Base-by-base conservation (phyloP, 2,797 vertebrate genomes). In the Iguana delicatissima region DNA sequence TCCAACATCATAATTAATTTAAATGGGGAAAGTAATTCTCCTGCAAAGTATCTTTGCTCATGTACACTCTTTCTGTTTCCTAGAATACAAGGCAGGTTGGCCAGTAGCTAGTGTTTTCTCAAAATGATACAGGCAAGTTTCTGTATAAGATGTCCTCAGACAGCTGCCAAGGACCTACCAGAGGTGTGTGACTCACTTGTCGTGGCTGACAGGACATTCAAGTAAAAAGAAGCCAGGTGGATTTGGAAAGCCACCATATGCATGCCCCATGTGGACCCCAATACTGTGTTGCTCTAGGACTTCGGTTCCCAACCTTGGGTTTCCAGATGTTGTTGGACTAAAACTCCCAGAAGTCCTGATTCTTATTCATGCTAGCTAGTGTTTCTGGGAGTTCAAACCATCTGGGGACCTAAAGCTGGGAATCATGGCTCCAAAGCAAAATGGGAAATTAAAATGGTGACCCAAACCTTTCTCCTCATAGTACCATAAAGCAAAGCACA, bases 1-100 rank as follows among this genome's bases (percentile, higher is more conserved):
- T 93, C 93, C 91, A 93, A 89, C 92, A 93, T 96, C 95, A 94
- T 73, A 88, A 96, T 97, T 96, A 97, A 96, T 96, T 97, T 95
- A 94, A 91, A 94, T 92, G 91, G 94, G 93, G 92, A 93, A 95
- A 94, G 94, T 76, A 82, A 96, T 88, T 88, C 91, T 95, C 96
- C 85, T 93, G 95, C 92, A 89, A 95, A 95, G 90, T 87, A 42
- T 46, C 86, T 95, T 84, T 88, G 92, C 94, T 84, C 94, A 94
- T 4, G 0, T 94, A 89, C 86, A 86, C 29, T 92, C 92, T 92
- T 89, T 91, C 64, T 89, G 86, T 90, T 94, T 79, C 69, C n/a
- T 92, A 83, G 1, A 1, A 89, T 76, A 16, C 1, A 64, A 91
- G 93, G 93, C 82, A 84, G 22, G 29, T 83, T 32, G n/a, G 42